phyloP scores from a whole-genome alignment of 2,888 invertebrate species.

The Parapristionchus giblindavisi region DNA sequence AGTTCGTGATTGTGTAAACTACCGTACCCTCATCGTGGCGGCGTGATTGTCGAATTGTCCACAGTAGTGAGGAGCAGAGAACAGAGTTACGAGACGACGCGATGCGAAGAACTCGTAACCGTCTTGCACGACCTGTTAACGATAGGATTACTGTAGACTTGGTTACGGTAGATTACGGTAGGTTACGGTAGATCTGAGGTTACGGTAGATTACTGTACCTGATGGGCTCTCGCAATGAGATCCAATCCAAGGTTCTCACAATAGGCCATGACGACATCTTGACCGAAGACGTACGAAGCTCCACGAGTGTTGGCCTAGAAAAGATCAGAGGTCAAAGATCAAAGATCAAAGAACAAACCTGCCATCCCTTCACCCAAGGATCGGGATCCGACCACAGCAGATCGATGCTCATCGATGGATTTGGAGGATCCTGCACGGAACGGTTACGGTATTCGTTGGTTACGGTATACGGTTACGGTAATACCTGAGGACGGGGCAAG shows the following conservation, averaged over 20 bases:
- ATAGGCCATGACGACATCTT: conserved; percentile 74
- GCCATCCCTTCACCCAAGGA: conserved; percentile 57
- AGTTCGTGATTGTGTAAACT: background rate
- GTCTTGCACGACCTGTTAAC: conserved; percentile 36
- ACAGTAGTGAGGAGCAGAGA: conserved; percentile 61
- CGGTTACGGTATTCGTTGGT: background rate
- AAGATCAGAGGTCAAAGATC: background rate
- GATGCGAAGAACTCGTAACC: conserved; percentile 21
- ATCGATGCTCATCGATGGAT: conserved; percentile 61
- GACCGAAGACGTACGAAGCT: conserved; percentile 75
- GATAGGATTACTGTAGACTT: background rate
- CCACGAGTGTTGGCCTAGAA: conserved; percentile 70
- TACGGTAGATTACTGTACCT: conserved; percentile 30
- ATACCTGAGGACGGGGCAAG: conserved; percentile 49
- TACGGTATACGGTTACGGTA: conserved; percentile 19
- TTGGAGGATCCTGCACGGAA: conserved; percentile 57
- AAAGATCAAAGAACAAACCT: background rate
- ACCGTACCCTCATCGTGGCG: conserved; percentile 60
- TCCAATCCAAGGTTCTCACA: conserved; percentile 73
- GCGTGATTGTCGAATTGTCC: conserved; percentile 62
- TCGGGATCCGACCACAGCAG: conserved; percentile 55
- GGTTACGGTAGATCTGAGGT: background rate
- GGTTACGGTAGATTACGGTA: background rate
- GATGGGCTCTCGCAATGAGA: conserved; percentile 71
- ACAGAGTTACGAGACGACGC: conserved; percentile 46